Evolutionary conservation across 2,113 vertebrate genomes (phyloP).

Genomic region (Mastomys natalensis): DNA sequence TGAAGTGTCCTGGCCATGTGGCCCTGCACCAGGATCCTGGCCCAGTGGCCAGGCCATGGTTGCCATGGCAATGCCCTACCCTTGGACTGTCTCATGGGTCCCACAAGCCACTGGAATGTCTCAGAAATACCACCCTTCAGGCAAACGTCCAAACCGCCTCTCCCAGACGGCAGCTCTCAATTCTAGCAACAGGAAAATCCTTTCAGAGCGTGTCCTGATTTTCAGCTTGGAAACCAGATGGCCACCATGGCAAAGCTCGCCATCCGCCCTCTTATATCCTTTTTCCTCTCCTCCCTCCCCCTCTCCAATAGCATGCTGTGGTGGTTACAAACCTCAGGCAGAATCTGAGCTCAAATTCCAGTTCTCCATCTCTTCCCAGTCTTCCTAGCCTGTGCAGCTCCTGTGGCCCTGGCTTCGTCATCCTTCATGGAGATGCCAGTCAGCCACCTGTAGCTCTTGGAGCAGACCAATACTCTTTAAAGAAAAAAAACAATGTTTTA

Average conservation of each 20-base stretch:
- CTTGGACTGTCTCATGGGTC: constrained; percentile 64
- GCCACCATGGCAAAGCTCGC: constrained; percentile 37
- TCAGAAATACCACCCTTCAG: constrained; percentile 76
- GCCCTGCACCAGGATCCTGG: constrained; percentile 51
- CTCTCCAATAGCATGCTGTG: neutral
- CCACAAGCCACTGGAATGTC: constrained; percentile 81
- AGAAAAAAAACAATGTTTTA: neutral
- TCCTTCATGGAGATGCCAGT: neutral
- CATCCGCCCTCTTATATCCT: neutral
- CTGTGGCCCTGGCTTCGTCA: neutral
- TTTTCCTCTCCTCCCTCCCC: neutral
- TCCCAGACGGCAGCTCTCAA: constrained; percentile 66
- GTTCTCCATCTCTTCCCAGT: neutral
- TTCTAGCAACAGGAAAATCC: constrained; percentile 66
- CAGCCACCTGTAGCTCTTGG: neutral
- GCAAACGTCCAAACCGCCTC: constrained; percentile 74
- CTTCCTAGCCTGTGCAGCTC: neutral
- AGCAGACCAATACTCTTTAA: neutral
- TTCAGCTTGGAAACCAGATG: constrained; percentile 75
- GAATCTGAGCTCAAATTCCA: constrained; percentile 3
- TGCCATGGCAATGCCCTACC: constrained; percentile 74
- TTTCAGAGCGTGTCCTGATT: constrained; percentile 66
- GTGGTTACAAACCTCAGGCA: neutral
- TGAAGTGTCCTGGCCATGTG: constrained; percentile 32
- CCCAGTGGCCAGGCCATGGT: constrained; percentile 45